phyloP scores from a whole-genome alignment of 2,888 invertebrate genomes.

The Teleogryllus oceanicus region DNA sequence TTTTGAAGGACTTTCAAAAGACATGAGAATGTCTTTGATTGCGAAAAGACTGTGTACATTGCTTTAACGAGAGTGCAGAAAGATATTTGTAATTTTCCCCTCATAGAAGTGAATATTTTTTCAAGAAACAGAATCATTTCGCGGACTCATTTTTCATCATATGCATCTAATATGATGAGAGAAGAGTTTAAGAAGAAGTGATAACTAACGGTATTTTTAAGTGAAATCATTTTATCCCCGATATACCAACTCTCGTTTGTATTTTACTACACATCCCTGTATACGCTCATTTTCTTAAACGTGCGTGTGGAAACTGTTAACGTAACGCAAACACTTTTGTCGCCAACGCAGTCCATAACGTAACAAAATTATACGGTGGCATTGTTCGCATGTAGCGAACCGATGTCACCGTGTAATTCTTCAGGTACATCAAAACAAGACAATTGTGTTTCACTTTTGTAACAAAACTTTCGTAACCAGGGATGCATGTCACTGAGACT shows the following conservation, averaged over 20 bases:
- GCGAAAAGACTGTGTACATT: neutral
- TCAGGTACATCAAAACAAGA: neutral
- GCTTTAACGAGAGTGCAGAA: slow-evolving; percentile 9
- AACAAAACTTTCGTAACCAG: neutral
- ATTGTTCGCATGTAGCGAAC: neutral
- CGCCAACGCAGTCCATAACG: neutral
- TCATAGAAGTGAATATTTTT: slow-evolving; percentile 12
- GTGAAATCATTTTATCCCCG: slow-evolving; percentile 6
- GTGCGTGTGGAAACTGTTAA: neutral
- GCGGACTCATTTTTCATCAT: slow-evolving; percentile 10
- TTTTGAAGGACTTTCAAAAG: slow-evolving; percentile 7
- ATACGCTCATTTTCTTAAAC: neutral
- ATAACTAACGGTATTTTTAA: slow-evolving; percentile 2
- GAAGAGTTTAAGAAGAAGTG: slow-evolving; percentile 10
- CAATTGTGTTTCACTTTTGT: neutral
- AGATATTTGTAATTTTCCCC: slow-evolving; percentile 10
- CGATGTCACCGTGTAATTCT: neutral
- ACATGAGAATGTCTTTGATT: neutral
- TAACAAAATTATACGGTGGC: neutral
- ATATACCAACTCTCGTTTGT: neutral
- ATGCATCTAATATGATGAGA: neutral
- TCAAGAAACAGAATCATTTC: neutral
- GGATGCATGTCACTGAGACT: neutral
- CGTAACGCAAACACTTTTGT: neutral
- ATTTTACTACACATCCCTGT: slow-evolving; percentile 5